Conservation (phyloP, 2,888 invertebrate species). For the Drosophila mercatorum region DNA sequence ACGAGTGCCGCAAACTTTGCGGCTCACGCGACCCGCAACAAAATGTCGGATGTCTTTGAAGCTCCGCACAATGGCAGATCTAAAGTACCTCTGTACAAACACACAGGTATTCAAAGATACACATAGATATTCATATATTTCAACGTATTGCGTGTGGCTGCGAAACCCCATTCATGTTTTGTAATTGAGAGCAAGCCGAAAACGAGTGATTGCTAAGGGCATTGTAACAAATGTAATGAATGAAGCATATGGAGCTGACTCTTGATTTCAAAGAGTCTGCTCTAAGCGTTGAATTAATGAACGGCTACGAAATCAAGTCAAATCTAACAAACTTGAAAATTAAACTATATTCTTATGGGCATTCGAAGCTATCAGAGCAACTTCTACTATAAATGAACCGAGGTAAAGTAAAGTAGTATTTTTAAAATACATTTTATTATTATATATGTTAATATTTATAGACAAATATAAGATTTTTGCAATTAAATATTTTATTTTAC, state of each 20-base stretch:
- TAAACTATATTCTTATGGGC: background rate
- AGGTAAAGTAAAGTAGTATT: background rate
- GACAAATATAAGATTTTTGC: no score
- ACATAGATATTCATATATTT: constrained; percentile 18
- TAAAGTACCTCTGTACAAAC: constrained; percentile 3
- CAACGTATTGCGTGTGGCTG: constrained; percentile 47
- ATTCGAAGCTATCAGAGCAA: no score
- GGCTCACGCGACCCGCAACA: constrained; percentile 68
- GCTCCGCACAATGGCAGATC: constrained; percentile 44
- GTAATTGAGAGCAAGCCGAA: constrained; percentile 51
- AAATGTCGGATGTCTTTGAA: constrained; percentile 75
- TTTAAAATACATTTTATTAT: background rate
- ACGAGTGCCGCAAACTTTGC: constrained; percentile 47
- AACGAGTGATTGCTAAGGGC: constrained; percentile 27
- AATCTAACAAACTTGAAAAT: background rate
- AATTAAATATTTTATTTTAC: no score
- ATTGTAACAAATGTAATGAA: constrained; percentile 23
- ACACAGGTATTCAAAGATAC: background rate
- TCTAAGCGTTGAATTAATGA: background rate
- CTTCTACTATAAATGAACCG: background rate
- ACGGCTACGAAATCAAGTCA: background rate
- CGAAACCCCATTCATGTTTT: constrained; percentile 57
- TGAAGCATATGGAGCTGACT: constrained; percentile 14
- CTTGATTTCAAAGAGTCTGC: constrained; percentile 1
- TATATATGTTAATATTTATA: background rate